phyloP scores from a whole-genome alignment of 1,140 invertebrate species.

The Achatina immaculata region DNA sequence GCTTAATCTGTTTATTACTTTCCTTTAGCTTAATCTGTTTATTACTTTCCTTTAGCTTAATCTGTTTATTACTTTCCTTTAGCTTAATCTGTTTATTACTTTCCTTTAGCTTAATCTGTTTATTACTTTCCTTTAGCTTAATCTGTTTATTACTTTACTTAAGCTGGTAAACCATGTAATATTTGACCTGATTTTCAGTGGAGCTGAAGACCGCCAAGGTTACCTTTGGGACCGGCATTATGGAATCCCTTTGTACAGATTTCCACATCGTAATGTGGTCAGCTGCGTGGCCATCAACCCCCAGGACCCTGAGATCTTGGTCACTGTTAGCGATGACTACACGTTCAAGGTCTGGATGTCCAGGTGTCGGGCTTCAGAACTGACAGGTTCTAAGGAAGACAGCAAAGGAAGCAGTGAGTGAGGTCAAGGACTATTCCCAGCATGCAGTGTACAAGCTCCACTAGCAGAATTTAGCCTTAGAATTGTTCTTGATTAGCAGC shows the following conservation, averaged over 20 bases:
- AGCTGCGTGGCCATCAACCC: slow-evolving; percentile 92
- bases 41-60: no score
- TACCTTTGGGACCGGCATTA: slow-evolving; percentile 91
- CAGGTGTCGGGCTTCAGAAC: neutral
- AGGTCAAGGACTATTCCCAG: neutral
- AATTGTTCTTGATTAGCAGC: neutral
- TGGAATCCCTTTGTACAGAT: slow-evolving; percentile 82
- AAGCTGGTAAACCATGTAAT: slow-evolving; percentile 16
- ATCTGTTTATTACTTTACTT: no score
- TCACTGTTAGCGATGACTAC: slow-evolving; percentile 89
- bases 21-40: no score
- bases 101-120: no score
- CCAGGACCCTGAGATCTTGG: slow-evolving; percentile 83
- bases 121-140: no score
- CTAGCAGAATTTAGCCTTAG: neutral
- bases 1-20: no score
- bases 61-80: no score
- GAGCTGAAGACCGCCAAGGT: slow-evolving; percentile 87
- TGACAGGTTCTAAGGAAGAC: neutral
- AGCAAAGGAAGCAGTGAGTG: slow-evolving; percentile 2
- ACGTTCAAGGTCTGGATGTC: slow-evolving; percentile 81
- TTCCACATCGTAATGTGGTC: slow-evolving; percentile 85
- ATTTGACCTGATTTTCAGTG: slow-evolving; percentile 77
- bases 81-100: no score
- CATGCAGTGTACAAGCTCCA: neutral